Percentiles rank a stretch among this genome's conserved stretches.
Conservation (phyloP, 2,888 invertebrate species). For the Microctonus hyperodae region DNA sequence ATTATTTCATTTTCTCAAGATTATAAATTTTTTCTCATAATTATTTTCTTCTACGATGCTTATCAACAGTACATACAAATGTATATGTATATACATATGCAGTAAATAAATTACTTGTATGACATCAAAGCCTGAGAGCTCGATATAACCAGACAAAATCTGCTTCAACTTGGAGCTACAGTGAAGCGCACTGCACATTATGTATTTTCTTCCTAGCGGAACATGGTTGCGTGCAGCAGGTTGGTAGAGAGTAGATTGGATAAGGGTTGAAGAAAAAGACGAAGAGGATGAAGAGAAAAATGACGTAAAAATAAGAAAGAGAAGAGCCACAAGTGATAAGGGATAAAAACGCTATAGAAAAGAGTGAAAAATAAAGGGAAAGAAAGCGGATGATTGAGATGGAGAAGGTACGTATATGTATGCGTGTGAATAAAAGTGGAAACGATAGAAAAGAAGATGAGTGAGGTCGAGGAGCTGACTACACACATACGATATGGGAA, state of each 20-base stretch:
- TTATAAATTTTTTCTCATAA: too few relatives aligned
- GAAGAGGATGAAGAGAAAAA: conserved; percentile 38
- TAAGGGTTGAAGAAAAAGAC: conserved; percentile 37
- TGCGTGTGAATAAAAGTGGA: conserved; percentile 28
- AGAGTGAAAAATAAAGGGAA: conserved; percentile 37
- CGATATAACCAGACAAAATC: conserved; percentile 34
- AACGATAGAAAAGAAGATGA: conserved; percentile 33
- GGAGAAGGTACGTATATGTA: conserved; percentile 9
- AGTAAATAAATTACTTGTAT: not conserved
- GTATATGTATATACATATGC: too few relatives aligned
- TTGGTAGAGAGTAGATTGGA: conserved; percentile 52
- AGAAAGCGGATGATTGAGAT: conserved; percentile 17
- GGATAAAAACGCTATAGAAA: conserved; percentile 33
- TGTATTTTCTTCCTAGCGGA: conserved; percentile 42
- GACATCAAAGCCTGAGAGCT: conserved; percentile 1
- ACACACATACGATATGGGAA: conserved; percentile 18
- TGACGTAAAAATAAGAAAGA: conserved; percentile 33
- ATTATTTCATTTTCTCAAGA: too few relatives aligned
- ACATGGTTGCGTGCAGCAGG: conserved; percentile 46
- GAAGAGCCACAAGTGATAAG: conserved; percentile 28
- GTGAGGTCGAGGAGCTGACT: conserved; percentile 29
- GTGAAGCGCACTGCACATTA: conserved; percentile 34
- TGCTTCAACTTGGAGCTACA: conserved; percentile 37
- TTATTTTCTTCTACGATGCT: too few relatives aligned
- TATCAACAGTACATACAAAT: too few relatives aligned